Evolutionary conservation across 2,888 invertebrate species (phyloP).

Genomic region (Tachina grossa): DNA sequence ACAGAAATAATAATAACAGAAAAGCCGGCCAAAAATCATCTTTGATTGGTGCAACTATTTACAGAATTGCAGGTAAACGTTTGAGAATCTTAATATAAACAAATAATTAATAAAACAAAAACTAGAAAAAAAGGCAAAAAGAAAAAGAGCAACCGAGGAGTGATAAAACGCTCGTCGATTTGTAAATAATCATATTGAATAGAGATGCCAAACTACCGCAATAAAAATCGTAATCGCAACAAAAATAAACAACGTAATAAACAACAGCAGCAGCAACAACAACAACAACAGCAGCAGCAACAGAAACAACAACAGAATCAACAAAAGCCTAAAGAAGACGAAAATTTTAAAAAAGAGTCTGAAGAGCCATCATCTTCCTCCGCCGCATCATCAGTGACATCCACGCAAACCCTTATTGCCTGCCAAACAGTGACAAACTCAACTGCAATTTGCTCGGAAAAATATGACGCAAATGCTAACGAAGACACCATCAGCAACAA

Average conservation of each 20-base stretch:
- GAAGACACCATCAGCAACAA: conserved; percentile 16
- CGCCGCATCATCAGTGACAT: conserved; percentile 34
- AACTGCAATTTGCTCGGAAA: conserved; percentile 50
- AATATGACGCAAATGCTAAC: conserved; percentile 26
- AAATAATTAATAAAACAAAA: conserved; percentile 48
- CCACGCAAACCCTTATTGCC: conserved; percentile 20
- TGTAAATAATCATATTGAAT: conserved; percentile 21
- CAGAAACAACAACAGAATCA: conserved; percentile 63
- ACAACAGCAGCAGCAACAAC: conserved; percentile 69
- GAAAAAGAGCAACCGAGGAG: conserved; percentile 76
- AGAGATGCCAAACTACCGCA: conserved; percentile 75
- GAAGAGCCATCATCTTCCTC: conserved; percentile 51
- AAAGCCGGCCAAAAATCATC: conserved; percentile 25
- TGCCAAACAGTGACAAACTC: conserved; percentile 21
- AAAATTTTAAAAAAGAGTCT: conserved; percentile 49
- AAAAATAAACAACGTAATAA: conserved; percentile 72
- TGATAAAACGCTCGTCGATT: conserved; percentile 66
- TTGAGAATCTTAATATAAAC: conserved; percentile 39
- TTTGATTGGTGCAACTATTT: conserved; percentile 6
- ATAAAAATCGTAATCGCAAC: conserved; percentile 75
- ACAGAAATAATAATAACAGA: not conserved
- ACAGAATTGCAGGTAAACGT: conserved; percentile 40
- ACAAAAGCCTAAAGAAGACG: conserved; percentile 64
- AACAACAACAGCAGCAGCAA: conserved; percentile 39
- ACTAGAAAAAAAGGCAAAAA: conserved; percentile 76